These are phyloP conservation scores for Typhlomys cinereus DNA, from an alignment of 2,113 vertebrate species.

Conservation along the genomic window DNA sequence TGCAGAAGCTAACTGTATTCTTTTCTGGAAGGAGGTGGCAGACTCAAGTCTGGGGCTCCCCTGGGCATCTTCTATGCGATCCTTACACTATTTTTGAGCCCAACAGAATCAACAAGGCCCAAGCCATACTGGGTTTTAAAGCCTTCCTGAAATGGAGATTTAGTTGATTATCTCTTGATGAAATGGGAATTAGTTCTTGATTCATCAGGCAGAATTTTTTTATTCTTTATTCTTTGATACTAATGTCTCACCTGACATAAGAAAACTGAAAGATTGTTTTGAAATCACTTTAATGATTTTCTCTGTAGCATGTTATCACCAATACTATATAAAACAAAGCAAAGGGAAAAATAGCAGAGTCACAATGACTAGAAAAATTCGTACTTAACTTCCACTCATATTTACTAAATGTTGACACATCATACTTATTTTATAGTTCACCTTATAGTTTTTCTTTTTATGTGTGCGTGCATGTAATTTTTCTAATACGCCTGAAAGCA, in stretches of 20 bases:
- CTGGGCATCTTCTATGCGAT: neutral
- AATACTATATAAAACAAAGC: neutral
- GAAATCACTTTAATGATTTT: neutral
- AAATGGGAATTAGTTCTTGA: neutral
- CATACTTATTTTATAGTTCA: neutral
- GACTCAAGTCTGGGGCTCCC: neutral
- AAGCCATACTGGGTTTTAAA: neutral
- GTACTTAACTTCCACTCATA: neutral
- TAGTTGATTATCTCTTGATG: neutral
- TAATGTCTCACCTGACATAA: constrained; percentile 8
- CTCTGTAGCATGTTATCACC: neutral
- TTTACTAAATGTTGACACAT: neutral
- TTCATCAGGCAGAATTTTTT: neutral
- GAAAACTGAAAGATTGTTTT: constrained; percentile 24
- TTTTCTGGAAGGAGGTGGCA: neutral
- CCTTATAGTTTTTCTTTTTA: neutral
- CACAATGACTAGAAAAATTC: neutral
- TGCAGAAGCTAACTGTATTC: neutral
- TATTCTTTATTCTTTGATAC: neutral
- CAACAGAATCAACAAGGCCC: neutral
- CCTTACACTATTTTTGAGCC: neutral
- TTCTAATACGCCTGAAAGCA: constrained; percentile 12
- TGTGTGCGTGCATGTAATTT: neutral
- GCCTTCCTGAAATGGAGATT: neutral
- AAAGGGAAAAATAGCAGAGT: neutral